phyloP scores from a whole-genome alignment of 1,140 invertebrate species.

The Philotrypesis tridentata region DNA sequence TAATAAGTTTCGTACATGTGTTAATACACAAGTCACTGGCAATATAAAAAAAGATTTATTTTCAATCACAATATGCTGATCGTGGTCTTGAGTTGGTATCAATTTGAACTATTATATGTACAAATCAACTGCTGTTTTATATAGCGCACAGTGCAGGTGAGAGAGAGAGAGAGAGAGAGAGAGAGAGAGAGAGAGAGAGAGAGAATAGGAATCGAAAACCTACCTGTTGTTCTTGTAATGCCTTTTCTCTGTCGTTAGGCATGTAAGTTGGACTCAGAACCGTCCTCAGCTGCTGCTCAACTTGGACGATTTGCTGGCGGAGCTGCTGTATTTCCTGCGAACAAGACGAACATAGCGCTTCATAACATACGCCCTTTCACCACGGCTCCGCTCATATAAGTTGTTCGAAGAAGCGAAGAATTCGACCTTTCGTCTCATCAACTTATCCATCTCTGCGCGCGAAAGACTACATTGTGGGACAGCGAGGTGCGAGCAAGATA shows the following conservation, averaged over 20 bases:
- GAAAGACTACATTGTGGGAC: not conserved
- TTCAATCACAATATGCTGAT: constrained; percentile 55
- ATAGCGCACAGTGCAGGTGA: constrained; percentile 66
- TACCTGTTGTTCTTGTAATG: constrained; percentile 93
- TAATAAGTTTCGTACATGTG: constrained; percentile 21
- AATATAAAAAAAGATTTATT: not conserved
- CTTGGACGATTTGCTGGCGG: constrained; percentile 86
- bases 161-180: constrained; percentile 47
- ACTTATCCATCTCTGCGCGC: not conserved
- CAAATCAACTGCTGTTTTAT: constrained; percentile 62
- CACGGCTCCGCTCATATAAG: too few relatives aligned
- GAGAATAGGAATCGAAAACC: constrained; percentile 69
- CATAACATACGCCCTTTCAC: not conserved
- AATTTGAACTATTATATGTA: constrained; percentile 62
- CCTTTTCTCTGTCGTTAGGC: constrained; percentile 88
- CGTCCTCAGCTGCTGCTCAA: constrained; percentile 88
- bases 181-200: not conserved
- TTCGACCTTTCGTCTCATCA: not conserved
- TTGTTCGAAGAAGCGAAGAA: constrained; percentile 32
- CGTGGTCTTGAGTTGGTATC: constrained; percentile 70
- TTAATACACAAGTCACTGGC: not conserved
- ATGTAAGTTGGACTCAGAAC: constrained; percentile 87
- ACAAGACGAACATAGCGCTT: constrained; percentile 29
- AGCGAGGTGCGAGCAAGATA: not conserved
- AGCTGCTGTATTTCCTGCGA: constrained; percentile 88